Base-by-base conservation (phyloP, 2,888 invertebrate species). In the Gasteruption jaculator region DNA sequence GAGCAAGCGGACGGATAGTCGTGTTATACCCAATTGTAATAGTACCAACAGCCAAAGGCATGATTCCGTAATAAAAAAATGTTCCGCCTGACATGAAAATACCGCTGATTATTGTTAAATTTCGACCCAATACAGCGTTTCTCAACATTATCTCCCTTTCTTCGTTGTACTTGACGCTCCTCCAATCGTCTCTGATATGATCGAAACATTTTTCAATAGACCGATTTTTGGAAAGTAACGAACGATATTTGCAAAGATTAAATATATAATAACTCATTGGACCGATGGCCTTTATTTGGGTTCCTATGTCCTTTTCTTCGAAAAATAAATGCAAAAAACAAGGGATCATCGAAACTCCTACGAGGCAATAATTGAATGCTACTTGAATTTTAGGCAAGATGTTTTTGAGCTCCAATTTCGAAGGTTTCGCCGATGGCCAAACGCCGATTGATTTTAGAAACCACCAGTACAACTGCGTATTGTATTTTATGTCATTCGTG, bases 11-110 rank as follows among this genome's bases (percentile, higher is more conserved):
- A n/a, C n/a, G n/a, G n/a, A n/a, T n/a, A n/a, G n/a, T n/a, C n/a
- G n/a, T n/a, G n/a, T n/a, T n/a, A n/a, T n/a, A n/a, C n/a, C n/a
- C n/a, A n/a, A n/a, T n/a, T n/a, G n/a, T n/a, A n/a, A n/a, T n/a
- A n/a, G n/a, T n/a, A n/a, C n/a, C n/a, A n/a, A n/a, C n/a, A n/a
- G 46, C 51, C 1, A 60, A 34, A 1, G 54, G 53, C 18, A 47
- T 47, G 10, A 58, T 33, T 0, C 48, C 16, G 5, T 20, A 46
- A 38, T 57, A 56, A 8, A 54, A 54, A n/a, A 52, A 22, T 1
- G 53, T 43, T 11, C 55, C 57, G 4, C 45, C 10, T 11, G 56
- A 53, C 52, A 56, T 56, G 31, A 56, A 53, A 3, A 51, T 6
- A 2, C 51, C 53, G 34, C 56, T 52, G 1, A 50, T 4, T 8